Conservation (phyloP, 2,888 invertebrate species). For the Hemistola chrysoprasaria region DNA sequence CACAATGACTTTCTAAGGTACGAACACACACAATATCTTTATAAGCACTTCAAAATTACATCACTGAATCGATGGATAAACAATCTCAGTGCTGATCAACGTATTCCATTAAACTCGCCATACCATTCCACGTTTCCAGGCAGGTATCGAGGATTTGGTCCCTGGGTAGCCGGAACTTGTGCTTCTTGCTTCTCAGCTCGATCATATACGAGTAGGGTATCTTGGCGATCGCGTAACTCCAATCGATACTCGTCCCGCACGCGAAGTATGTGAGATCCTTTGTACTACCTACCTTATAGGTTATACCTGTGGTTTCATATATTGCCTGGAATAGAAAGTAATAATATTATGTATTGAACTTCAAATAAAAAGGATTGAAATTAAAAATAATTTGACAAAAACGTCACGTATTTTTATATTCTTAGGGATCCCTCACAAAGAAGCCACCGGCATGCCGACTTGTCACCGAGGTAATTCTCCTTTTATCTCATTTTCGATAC, state of each 20-base stretch:
- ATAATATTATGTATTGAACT: no score
- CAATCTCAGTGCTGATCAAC: slow-evolving; percentile 45
- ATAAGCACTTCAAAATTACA: no score
- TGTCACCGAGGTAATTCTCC: no score
- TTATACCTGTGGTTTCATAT: slow-evolving; percentile 57
- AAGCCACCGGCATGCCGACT: no score
- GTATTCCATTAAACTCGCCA: slow-evolving; percentile 60
- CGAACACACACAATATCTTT: no score
- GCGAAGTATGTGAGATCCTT: slow-evolving; percentile 71
- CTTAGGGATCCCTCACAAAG: no score
- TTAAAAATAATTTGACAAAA: no score
- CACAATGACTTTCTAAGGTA: no score
- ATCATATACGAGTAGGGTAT: slow-evolving; percentile 74
- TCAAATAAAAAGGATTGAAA: not conserved
- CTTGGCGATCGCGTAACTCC: slow-evolving; percentile 69
- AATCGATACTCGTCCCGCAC: slow-evolving; percentile 71
- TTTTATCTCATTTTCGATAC: no score
- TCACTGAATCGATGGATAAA: no score
- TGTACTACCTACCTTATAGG: slow-evolving; percentile 69
- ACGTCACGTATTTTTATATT: no score
- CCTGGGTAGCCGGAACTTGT: slow-evolving; percentile 61
- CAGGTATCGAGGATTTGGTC: slow-evolving; percentile 65
- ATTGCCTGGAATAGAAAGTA: slow-evolving; percentile 55
- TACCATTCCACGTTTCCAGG: slow-evolving; percentile 59
- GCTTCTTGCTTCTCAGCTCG: slow-evolving; percentile 60